Percentiles rank a stretch among this genome's conserved stretches.
Conservation (phyloP, 1,140 invertebrate species). For the Trissolcus basalis region DNA sequence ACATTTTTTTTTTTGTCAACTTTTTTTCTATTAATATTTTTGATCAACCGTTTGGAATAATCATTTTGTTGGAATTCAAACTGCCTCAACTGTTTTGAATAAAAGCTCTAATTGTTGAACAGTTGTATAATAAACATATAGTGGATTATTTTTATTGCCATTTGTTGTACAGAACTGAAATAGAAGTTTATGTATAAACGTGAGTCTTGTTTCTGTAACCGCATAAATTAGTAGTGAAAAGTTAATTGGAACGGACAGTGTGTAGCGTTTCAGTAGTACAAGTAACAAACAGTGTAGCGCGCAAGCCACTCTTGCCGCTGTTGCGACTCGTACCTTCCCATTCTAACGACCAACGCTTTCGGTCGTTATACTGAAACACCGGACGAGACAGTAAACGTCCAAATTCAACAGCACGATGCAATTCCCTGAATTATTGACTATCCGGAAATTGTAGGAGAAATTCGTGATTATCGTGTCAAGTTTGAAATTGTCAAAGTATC, state of each 20-base stretch:
- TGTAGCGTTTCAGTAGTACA: slow-evolving; percentile 56
- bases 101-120: too few species aligned
- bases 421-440: slow-evolving; percentile 57
- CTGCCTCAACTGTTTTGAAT: too few species aligned
- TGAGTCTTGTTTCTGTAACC: slow-evolving; percentile 44
- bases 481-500: slow-evolving; percentile 54
- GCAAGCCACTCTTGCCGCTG: slow-evolving; percentile 34
- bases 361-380: slow-evolving; percentile 52
- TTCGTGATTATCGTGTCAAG: slow-evolving; percentile 57
- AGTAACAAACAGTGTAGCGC: slow-evolving; percentile 53
- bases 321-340: slow-evolving; percentile 48
- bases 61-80: too few species aligned
- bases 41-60: too few species aligned
- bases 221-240: slow-evolving; percentile 60
- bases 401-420: slow-evolving; percentile 52
- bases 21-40: too few species aligned
- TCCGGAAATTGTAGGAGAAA: slow-evolving; percentile 50
- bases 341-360: slow-evolving; percentile 54
- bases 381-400: slow-evolving; percentile 54
- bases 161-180: slow-evolving; percentile 19
- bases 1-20: too few species aligned
- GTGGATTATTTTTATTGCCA: slow-evolving; percentile 21
- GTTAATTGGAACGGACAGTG: slow-evolving; percentile 59
- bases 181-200: slow-evolving; percentile 40
- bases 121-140: too few species aligned